Conservation (phyloP, 2,888 invertebrate genomes). For the Diaperis boleti region DNA sequence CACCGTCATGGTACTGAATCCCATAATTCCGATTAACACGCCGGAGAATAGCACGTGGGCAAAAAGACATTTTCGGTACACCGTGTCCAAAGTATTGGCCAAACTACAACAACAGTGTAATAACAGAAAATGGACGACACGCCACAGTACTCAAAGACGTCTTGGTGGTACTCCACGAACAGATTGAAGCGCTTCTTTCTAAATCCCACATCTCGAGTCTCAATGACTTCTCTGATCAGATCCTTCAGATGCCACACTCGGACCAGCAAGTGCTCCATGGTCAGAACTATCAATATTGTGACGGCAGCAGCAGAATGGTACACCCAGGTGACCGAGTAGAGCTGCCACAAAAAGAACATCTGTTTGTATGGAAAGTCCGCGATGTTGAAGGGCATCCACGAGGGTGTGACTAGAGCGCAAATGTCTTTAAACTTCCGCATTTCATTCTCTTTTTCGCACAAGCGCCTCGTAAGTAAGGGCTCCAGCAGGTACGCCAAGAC, state of each 20-base stretch:
- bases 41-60: slow-evolving; percentile 30
- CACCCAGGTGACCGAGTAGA: slow-evolving; percentile 10
- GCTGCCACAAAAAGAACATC: slow-evolving; percentile 22
- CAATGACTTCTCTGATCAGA: slow-evolving; percentile 17
- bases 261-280: slow-evolving; percentile 24
- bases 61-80: slow-evolving; percentile 18
- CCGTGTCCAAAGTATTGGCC: slow-evolving; percentile 11
- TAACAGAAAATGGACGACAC: neutral
- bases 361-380: slow-evolving; percentile 13
- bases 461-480: slow-evolving; percentile 1
- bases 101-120: slow-evolving; percentile 5
- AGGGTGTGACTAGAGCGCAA: slow-evolving; percentile 7
- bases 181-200: neutral
- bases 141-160: slow-evolving; percentile 16
- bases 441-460: slow-evolving; percentile 22
- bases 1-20: slow-evolving; percentile 20
- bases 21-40: slow-evolving; percentile 31
- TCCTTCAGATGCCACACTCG: slow-evolving; percentile 20
- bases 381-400: slow-evolving; percentile 33
- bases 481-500: slow-evolving; percentile 3
- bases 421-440: slow-evolving; percentile 13
- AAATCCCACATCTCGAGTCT: slow-evolving; percentile 1
- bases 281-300: slow-evolving; percentile 13
- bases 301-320: slow-evolving; percentile 9
- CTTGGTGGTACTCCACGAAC: slow-evolving; percentile 21